Evolutionary conservation across 2,888 invertebrate species (phyloP).

Genomic region (Pristionchus maxplancki): DNA sequence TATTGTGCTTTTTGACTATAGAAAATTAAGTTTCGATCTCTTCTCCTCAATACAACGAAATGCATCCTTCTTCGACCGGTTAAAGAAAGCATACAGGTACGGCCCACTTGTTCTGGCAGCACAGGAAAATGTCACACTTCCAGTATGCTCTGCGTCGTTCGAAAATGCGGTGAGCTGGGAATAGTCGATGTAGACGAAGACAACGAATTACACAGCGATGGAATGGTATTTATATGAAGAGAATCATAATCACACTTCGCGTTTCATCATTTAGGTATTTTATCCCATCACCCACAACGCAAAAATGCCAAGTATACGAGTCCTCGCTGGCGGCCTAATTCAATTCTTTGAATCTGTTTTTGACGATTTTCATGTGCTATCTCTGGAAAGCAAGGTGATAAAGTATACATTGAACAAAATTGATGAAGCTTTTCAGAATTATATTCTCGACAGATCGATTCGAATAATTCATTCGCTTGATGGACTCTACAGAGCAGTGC

Average conservation of each 20-base stretch:
- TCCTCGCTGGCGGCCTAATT: neutral
- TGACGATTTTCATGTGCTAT: neutral
- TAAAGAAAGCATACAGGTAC: neutral
- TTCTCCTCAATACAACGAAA: neutral
- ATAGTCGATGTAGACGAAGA: neutral
- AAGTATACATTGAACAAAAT: no score
- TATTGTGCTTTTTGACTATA: neutral
- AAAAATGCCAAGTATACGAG: neutral
- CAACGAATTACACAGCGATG: neutral
- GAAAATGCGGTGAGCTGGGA: neutral
- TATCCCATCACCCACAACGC: neutral
- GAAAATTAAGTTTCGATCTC: neutral
- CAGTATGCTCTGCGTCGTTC: neutral
- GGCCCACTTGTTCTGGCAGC: no score
- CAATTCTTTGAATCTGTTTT: neutral
- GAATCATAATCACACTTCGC: neutral
- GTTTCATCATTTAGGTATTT: neutral
- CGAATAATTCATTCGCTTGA: neutral
- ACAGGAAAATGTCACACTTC: no score
- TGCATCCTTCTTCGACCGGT: neutral
- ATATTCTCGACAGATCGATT: neutral
- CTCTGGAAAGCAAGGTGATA: neutral
- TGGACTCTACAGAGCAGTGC: constrained; percentile 10
- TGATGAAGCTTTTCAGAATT: neutral
- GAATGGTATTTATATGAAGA: neutral